Conservation (phyloP, 2,888 invertebrate genomes). For the Acronicta leporina region DNA sequence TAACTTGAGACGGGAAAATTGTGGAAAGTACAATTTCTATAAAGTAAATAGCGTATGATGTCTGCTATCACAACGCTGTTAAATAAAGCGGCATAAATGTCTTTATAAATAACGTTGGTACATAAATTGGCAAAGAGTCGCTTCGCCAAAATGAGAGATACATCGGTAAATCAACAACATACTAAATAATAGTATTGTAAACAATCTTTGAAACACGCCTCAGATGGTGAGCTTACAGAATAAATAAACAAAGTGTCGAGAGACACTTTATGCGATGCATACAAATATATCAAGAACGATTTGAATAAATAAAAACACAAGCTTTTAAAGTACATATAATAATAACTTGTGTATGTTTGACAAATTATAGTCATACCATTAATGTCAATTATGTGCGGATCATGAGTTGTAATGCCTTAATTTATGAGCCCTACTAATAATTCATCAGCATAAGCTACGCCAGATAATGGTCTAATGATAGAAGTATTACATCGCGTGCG, state of each 20-base stretch:
- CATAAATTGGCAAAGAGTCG: constrained; percentile 64
- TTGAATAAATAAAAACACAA: constrained; percentile 15
- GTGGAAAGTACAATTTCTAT: constrained; percentile 9
- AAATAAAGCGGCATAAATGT: constrained; percentile 57
- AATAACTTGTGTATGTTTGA: constrained; percentile 17
- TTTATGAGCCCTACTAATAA: constrained; percentile 17
- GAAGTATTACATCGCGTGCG: neutral
- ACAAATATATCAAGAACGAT: constrained; percentile 11
- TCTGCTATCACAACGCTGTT: constrained; percentile 51
- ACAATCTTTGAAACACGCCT: constrained; percentile 63
- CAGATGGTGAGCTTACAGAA: constrained; percentile 29
- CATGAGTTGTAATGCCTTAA: constrained; percentile 13
- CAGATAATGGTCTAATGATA: constrained; percentile 1
- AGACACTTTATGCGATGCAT: constrained; percentile 15
- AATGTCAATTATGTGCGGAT: constrained; percentile 39
- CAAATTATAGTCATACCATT: constrained; percentile 26
- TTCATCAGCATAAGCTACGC: constrained; percentile 1
- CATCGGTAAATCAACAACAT: constrained; percentile 66
- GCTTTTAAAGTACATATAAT: neutral
- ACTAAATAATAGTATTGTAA: constrained; percentile 72
- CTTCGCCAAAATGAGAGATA: constrained; percentile 55
- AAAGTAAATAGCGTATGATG: constrained; percentile 39
- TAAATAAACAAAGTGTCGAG: constrained; percentile 40
- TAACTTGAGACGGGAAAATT: constrained; percentile 44
- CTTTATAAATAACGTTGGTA: constrained; percentile 62